Conservation (phyloP, 2,888 invertebrate genomes). For the Camptogramma bilineatum region DNA sequence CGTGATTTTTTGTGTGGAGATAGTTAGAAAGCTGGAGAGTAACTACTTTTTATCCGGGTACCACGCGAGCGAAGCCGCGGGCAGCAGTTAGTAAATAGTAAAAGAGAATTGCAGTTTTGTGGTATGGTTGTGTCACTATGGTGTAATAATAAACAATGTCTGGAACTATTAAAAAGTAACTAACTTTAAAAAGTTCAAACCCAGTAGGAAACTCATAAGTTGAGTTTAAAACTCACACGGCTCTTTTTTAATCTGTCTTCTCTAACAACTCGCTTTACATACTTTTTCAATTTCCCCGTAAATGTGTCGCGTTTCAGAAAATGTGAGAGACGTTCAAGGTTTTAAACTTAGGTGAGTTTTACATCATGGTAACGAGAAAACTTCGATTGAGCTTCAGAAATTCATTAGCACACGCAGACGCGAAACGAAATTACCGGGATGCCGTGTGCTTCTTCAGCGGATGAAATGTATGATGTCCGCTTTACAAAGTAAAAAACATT, state of each 20-base stretch:
- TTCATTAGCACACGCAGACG: constrained; percentile 74
- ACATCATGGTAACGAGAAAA: constrained; percentile 79
- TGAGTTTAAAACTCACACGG: too few species aligned
- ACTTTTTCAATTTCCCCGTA: constrained; percentile 35
- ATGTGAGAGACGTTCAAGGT: constrained; percentile 43
- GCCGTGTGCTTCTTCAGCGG: constrained; percentile 25
- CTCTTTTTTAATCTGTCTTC: not conserved
- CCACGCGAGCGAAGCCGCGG: too few species aligned
- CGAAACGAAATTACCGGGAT: constrained; percentile 62
- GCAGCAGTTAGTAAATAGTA: too few species aligned
- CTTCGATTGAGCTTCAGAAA: constrained; percentile 79
- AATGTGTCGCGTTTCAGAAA: constrained; percentile 39
- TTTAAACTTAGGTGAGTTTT: constrained; percentile 57
- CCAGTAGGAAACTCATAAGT: too few species aligned
- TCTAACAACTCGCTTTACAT: constrained; percentile 1
- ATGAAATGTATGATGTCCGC: constrained; percentile 9
- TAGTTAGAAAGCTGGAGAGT: too few species aligned
- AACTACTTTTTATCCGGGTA: too few species aligned
- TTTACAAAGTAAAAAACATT: not conserved
- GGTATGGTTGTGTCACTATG: too few species aligned
- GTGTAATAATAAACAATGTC: too few species aligned
- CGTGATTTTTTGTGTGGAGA: too few species aligned
- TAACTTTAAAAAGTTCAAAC: too few species aligned
- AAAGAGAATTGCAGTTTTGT: too few species aligned
- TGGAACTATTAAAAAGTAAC: too few species aligned